Conservation (phyloP, 2,888 invertebrate species). For the Pachydiplax longipennis region DNA sequence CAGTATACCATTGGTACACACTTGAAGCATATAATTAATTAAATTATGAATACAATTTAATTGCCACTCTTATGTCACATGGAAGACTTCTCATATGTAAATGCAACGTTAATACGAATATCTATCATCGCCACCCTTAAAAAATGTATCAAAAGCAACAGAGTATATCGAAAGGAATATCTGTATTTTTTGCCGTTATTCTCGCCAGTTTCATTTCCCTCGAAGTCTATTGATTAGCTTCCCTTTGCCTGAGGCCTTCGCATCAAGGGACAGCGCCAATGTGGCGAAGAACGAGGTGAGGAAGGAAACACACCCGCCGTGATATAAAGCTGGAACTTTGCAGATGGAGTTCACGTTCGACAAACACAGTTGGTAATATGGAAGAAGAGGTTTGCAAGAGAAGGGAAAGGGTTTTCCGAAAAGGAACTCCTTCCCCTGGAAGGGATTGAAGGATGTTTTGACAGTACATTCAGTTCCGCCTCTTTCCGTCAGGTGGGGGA, state of each 20-base stretch:
- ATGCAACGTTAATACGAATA: no score
- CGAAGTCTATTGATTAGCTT: background rate
- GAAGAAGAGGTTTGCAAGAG: background rate
- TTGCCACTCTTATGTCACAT: no score
- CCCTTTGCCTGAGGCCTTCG: background rate
- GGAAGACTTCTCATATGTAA: no score
- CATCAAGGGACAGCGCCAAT: background rate
- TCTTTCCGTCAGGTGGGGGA: background rate
- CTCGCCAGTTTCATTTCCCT: background rate
- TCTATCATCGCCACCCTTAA: no score
- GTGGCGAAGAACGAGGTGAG: background rate
- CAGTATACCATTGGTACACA: no score
- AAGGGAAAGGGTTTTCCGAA: background rate
- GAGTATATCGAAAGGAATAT: no score
- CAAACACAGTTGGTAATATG: slow-evolving; percentile 15
- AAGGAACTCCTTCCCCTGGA: background rate
- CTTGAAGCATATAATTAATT: no score
- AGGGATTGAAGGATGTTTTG: slow-evolving; percentile 7
- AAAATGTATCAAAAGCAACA: no score
- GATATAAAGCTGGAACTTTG: background rate
- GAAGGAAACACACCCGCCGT: background rate
- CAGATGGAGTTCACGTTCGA: slow-evolving; percentile 25
- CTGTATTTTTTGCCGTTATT: background rate
- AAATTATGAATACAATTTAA: no score
- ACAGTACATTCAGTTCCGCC: slow-evolving; percentile 20